phyloP scores from a whole-genome alignment of 2,113 vertebrate genomes.

The Rhadina sibilatrix region DNA sequence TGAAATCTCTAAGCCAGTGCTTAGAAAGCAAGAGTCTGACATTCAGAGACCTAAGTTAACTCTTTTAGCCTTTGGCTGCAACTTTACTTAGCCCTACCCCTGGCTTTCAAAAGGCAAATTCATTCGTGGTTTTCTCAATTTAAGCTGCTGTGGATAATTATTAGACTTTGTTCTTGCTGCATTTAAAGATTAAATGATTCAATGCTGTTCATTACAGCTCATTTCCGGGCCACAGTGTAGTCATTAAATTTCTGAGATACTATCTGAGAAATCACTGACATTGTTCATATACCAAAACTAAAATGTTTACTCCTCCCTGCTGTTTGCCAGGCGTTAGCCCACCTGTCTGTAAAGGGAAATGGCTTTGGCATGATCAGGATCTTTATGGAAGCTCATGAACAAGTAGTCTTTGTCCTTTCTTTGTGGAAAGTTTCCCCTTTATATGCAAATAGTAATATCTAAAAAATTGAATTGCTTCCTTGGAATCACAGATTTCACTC shows the following conservation, averaged over 20 bases:
- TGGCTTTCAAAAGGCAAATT: constrained; percentile 32
- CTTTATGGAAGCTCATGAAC: not conserved
- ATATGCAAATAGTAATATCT: not conserved
- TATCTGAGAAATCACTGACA: constrained; percentile 59
- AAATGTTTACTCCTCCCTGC: not conserved
- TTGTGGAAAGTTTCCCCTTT: not conserved
- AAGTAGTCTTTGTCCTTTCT: not conserved
- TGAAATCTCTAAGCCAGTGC: constrained; percentile 58
- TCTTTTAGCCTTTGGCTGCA: constrained; percentile 34
- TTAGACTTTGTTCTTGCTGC: constrained; percentile 64
- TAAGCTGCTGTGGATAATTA: constrained; percentile 54
- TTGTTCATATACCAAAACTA: constrained; percentile 41
- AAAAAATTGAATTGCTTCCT: not conserved
- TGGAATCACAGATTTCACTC: not conserved
- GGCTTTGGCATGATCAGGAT: not conserved
- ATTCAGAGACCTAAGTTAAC: constrained; percentile 52
- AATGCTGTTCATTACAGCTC: constrained; percentile 56
- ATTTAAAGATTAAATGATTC: constrained; percentile 66
- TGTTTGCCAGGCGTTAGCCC: not conserved
- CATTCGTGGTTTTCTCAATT: constrained; percentile 48
- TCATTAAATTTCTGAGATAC: constrained; percentile 57
- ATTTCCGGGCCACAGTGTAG: constrained; percentile 65
- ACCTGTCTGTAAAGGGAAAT: not conserved
- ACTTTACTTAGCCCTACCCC: constrained; percentile 21
- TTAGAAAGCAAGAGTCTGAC: constrained; percentile 36